These are phyloP conservation scores for Austrofundulus limnaeus DNA, from an alignment of 2,113 vertebrate species.

Conservation along the genomic window DNA sequence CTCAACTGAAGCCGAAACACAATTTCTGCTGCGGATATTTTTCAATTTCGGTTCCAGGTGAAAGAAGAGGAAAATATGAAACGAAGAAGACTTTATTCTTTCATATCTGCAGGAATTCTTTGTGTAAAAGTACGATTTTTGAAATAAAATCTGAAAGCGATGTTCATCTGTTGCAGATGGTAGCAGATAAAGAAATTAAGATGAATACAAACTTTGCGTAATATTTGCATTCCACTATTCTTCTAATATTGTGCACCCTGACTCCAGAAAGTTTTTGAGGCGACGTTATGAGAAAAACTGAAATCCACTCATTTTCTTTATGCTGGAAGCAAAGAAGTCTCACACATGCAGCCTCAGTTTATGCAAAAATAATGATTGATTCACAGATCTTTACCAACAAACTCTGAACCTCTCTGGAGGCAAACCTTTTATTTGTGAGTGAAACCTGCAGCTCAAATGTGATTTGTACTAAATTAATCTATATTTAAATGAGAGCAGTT, in stretches of 20 bases:
- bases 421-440: slow-evolving; percentile 8
- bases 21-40: neutral
- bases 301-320: neutral
- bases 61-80: neutral
- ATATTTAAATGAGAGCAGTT: slow-evolving; percentile 5
- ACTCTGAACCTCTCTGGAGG: neutral
- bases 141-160: neutral
- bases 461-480: neutral
- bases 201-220: too few relatives aligned
- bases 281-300: too few relatives aligned
- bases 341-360: neutral
- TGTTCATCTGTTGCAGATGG: neutral
- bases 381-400: neutral
- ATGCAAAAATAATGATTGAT: too few relatives aligned
- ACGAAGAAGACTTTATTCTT: neutral
- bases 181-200: too few relatives aligned
- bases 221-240: too few relatives aligned
- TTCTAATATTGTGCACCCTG: too few relatives aligned
- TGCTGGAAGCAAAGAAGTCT: too few relatives aligned
- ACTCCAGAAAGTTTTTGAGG: too few relatives aligned
- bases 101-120: neutral
- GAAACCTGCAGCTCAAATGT: slow-evolving; percentile 8
- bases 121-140: neutral
- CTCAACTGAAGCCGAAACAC: neutral
- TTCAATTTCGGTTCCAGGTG: neutral